Evolutionary conservation across 2,113 vertebrate genomes (phyloP), one percentile per base, ranked within the genome.

Genomic region (Larimichthys polyactis): DNA sequence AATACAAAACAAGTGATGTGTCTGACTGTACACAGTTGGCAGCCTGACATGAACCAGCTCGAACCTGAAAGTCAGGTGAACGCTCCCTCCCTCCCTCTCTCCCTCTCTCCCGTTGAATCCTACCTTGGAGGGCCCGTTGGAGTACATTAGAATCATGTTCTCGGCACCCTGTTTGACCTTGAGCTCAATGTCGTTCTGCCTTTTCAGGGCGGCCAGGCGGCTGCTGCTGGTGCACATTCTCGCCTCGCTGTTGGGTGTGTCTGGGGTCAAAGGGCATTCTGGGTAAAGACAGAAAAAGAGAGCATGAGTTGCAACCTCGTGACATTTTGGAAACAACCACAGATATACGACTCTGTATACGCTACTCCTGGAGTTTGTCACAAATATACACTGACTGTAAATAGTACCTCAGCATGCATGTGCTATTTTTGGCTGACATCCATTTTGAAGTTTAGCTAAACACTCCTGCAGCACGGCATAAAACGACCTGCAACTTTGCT

Each of bases 141-240:
- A 99, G 94, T 99, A 99, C 96, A 98, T 99, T 92, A 97, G 98
- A 92, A 99, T 99, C 98, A 99, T 99, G 93, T 99, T 99, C 91
- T 99, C 98, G 1, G 98, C 98, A 70, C 98, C 98, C 86, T 99
- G 98, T 88, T 99, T 99, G 90, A 99, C 98, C 92, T 99, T 99
- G 87, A 98, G 94, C 91, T 99, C 98, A 88, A 99, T 99, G 95
- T 99, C 97, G 71, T 97, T 95, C 88, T 99, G 98, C 77, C 98
- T 97, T 91, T 99, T 97, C 90, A 99, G 95, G 79, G 97, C 98
- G 57, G 96, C 97, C 84, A 99, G 93, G 82, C 96, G 96, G 90
- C 96, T 96, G 92, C 95, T 98, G 93, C 95, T 97, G 11, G 96
- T 95, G 91, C 95, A 94, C 90, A 94, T 96, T 81, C 96, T 95